A percentile compares a stretch with the other conserved stretches of the same genome.
These are phyloP conservation scores for Brachypalpus laphriformis DNA, from an alignment of 2,888 invertebrate genomes.

Conservation along the genomic window DNA sequence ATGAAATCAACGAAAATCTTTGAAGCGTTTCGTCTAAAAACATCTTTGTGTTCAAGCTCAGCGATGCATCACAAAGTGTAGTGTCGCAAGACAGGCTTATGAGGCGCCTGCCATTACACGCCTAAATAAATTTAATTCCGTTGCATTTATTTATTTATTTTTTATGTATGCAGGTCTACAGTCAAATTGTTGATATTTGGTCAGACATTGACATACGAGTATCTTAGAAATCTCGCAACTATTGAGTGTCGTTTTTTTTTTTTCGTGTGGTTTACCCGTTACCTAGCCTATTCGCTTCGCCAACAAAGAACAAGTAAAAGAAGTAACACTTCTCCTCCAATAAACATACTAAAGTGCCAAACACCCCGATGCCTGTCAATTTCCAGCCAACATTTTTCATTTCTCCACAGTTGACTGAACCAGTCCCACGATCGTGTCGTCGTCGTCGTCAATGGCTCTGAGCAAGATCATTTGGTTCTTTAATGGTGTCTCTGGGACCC, in stretches of 20 bases:
- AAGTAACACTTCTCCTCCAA: constrained; percentile 51
- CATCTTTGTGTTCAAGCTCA: neutral
- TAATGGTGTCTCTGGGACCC: constrained; percentile 17
- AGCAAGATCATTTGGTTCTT: constrained; percentile 44
- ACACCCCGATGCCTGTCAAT: constrained; percentile 52
- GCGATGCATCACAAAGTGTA: constrained; percentile 11
- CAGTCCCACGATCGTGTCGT: constrained; percentile 64
- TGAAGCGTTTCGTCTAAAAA: neutral
- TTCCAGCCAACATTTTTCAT: constrained; percentile 65
- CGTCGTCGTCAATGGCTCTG: neutral
- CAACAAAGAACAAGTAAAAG: constrained; percentile 46
- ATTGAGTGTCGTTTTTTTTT: neutral
- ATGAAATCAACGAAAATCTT: neutral
- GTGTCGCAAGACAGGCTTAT: neutral
- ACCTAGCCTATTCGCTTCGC: constrained; percentile 4
- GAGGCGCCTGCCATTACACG: neutral
- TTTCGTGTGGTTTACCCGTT: neutral
- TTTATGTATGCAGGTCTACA: neutral
- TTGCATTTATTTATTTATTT: too few relatives aligned
- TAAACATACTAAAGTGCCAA: constrained; percentile 56
- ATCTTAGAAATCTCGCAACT: neutral
- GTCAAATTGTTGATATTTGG: neutral
- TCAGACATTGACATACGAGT: neutral
- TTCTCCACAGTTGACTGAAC: constrained; percentile 68
- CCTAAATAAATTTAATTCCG: neutral